Base-by-base conservation (phyloP, 1,140 invertebrate species). In the Heliconius hewitsoni region DNA sequence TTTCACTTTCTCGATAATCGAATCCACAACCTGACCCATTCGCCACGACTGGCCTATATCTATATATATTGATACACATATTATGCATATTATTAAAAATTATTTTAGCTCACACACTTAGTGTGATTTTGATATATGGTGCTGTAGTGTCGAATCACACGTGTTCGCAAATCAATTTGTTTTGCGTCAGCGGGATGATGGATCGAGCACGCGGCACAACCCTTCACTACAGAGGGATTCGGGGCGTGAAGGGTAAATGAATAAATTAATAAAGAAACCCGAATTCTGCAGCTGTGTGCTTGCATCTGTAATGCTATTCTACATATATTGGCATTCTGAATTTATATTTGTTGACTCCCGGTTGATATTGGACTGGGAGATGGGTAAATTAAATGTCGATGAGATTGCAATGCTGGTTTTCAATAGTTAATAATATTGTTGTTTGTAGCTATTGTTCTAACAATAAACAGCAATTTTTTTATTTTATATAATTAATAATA, bases 221-320 rank as follows among this genome's bases (percentile, higher is more conserved):
- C 87, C 88, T 87, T 86, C 80, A 86, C 86, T 83, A 81, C 76
- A 83, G 77, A 78, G 74, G 84, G 86, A 89, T 91, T 86, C 89
- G 83, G 89, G 93, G 91, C 91, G 93, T 91, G 93, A 93, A 92
- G 91, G 90, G 91, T 91, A 88, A 86, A 93, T 92, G 87, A 91
- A 93, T 93, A 92, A 87, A 90, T 91, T 91, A 90, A 92, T 91
- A 85, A 81, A 80, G 82, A 83, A 81, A 81, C 86, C 42, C 87
- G 85, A 87, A 87, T 86, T 81, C 81, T 81, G 93, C 91, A 93
- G 93, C 93, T 93, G 93, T 86, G 76, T 78, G 75, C 75, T 66
- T 80, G 79, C 83, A 84, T 85, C 78, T 86, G 83, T 80, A 82
- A 78, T 83, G 79, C 78, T 50, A 80, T 82, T 81, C 77, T 76